Percentiles rank a stretch among this genome's conserved stretches.
phyloP scores from a whole-genome alignment of 2,888 invertebrate species.

The Eilema caniola region DNA sequence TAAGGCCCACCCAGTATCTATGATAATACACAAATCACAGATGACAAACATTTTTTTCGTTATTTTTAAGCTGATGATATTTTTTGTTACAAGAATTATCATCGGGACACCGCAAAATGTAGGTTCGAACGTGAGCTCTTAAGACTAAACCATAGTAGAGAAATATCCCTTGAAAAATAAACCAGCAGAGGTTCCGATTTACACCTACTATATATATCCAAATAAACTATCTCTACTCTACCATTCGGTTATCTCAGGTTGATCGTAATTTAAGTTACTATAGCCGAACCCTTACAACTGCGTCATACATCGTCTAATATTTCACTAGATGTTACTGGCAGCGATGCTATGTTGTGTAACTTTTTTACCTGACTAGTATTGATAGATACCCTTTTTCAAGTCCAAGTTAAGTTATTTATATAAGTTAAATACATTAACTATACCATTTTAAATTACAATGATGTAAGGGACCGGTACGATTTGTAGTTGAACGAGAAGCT shows the following conservation, averaged over 20 bases:
- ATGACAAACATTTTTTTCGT: neutral
- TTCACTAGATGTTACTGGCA: neutral
- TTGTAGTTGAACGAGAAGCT: no score
- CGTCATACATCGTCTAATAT: neutral
- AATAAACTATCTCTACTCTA: constrained; percentile 16
- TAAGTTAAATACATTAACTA: no score
- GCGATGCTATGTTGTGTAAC: neutral
- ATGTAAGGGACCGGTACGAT: no score
- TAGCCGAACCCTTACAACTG: neutral
- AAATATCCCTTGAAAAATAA: neutral
- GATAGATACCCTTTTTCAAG: neutral
- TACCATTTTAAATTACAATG: no score
- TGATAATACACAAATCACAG: neutral
- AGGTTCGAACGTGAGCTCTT: neutral
- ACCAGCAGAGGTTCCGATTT: neutral
- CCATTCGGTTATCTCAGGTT: neutral
- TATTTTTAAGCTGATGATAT: no score
- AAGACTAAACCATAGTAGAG: neutral
- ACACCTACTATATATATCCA: neutral
- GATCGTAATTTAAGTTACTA: neutral
- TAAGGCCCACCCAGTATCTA: neutral
- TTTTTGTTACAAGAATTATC: neutral
- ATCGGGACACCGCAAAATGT: neutral
- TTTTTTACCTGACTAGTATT: neutral
- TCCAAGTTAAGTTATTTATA: no score